Conservation (phyloP, 2,888 invertebrate species). For the Epistrophe grossulariae region DNA sequence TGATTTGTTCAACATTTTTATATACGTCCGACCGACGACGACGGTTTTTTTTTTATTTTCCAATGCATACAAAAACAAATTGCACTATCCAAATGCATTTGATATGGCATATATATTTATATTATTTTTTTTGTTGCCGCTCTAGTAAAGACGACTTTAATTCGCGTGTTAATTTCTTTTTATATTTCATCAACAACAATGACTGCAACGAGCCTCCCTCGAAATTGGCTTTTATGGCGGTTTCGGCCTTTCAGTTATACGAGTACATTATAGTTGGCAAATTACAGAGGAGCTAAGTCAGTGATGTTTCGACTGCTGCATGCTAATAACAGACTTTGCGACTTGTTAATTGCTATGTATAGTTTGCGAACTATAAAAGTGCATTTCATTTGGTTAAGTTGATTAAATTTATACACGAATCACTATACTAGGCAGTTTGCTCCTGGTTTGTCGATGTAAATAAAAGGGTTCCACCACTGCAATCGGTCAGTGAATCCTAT, state of each 20-base stretch:
- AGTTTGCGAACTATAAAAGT: conserved; percentile 54
- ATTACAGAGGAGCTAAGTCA: conserved; percentile 51
- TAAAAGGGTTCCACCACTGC: neutral
- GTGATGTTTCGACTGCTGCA: conserved; percentile 55
- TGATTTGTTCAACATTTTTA: conserved; percentile 74
- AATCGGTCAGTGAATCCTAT: conserved; percentile 15
- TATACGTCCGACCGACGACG: neutral
- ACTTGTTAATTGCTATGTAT: conserved; percentile 68
- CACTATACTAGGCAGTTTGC: neutral
- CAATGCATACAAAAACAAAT: conserved; percentile 50
- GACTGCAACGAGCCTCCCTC: conserved; percentile 42
- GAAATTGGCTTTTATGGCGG: conserved; percentile 37
- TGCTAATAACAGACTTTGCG: conserved; percentile 61
- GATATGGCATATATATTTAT: conserved; percentile 30
- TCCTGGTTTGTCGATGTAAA: conserved; percentile 2
- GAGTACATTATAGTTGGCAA: conserved; percentile 19
- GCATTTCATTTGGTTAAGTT: conserved; percentile 66
- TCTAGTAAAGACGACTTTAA: conserved; percentile 60
- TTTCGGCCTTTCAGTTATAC: conserved; percentile 25
- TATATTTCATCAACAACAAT: conserved; percentile 40
- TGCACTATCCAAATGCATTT: conserved; percentile 11
- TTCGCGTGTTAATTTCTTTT: conserved; percentile 69
- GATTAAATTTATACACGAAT: conserved; percentile 63
- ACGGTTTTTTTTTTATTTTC: conserved; percentile 25
- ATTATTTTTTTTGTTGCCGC: conserved; percentile 39